phyloP scores from a whole-genome alignment of 2,888 invertebrate genomes.

The Limnephilus lunatus region DNA sequence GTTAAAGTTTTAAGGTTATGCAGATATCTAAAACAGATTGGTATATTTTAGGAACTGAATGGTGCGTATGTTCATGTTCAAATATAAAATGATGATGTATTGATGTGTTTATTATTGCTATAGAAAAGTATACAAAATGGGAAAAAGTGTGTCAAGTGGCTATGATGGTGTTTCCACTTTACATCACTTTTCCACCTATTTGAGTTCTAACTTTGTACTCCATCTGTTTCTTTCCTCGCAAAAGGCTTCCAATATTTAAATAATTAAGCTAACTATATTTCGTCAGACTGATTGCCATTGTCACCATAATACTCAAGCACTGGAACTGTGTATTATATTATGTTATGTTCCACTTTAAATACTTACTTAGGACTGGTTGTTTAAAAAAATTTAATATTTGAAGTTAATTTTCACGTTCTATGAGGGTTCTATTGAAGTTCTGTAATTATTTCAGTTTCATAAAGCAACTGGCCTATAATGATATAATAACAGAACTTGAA shows the following conservation, averaged over 20 bases:
- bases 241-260: slow-evolving; percentile 17
- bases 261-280: background rate
- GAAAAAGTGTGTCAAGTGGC: background rate
- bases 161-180: background rate
- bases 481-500: too few relatives aligned
- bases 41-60: background rate
- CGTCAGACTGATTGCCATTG: background rate
- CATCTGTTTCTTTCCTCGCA: background rate
- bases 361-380: background rate
- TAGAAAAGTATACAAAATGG: background rate
- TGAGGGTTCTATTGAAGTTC: too few relatives aligned
- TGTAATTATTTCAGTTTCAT: too few relatives aligned
- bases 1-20: slow-evolving; percentile 31
- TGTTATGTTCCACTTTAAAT: background rate
- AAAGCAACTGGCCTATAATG: too few relatives aligned
- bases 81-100: background rate
- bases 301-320: background rate
- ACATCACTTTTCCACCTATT: background rate
- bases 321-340: background rate
- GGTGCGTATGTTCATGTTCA: background rate
- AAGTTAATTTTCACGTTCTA: too few relatives aligned
- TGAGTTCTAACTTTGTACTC: background rate
- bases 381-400: too few relatives aligned
- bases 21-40: slow-evolving; percentile 7
- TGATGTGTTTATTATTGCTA: slow-evolving; percentile 17